These are phyloP conservation scores for Sebastes iracundus DNA, from an alignment of 2,797 vertebrate species.

Conservation along the genomic window DNA sequence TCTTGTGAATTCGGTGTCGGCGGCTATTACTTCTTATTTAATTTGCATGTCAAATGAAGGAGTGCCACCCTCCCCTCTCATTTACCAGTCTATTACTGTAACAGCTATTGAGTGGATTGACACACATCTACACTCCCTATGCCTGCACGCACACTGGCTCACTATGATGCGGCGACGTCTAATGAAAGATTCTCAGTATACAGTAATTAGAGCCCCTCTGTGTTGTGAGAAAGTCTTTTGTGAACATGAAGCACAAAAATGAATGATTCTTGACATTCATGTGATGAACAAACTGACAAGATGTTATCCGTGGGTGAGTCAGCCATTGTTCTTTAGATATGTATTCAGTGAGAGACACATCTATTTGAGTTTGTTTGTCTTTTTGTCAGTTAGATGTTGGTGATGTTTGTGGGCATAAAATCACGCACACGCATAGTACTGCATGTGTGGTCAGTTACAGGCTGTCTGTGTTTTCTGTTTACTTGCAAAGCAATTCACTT, in stretches of 20 bases:
- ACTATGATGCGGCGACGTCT: slow-evolving; percentile 12
- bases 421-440: not conserved
- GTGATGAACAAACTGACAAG: slow-evolving; percentile 7
- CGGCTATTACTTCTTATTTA: slow-evolving; percentile 73
- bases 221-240: slow-evolving; percentile 11
- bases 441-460: slow-evolving; percentile 23
- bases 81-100: slow-evolving; percentile 66
- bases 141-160: not conserved
- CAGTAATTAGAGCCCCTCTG: slow-evolving; percentile 26
- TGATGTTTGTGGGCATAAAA: not conserved
- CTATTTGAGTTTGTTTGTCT: not conserved
- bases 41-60: slow-evolving; percentile 75
- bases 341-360: not conserved
- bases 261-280: slow-evolving; percentile 4
- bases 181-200: slow-evolving; percentile 28
- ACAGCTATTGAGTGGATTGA: slow-evolving; percentile 60
- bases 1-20: slow-evolving; percentile 60
- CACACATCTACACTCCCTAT: slow-evolving; percentile 39
- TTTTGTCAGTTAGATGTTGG: not conserved
- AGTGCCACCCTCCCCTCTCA: slow-evolving; percentile 11
- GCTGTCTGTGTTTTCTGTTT: slow-evolving; percentile 21
- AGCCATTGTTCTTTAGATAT: not conserved
- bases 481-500: slow-evolving; percentile 22
- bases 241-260: not conserved
- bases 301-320: not conserved